These are phyloP conservation scores for Halictus quadricinctus DNA, from an alignment of 2,888 invertebrate species.

Conservation along the genomic window DNA sequence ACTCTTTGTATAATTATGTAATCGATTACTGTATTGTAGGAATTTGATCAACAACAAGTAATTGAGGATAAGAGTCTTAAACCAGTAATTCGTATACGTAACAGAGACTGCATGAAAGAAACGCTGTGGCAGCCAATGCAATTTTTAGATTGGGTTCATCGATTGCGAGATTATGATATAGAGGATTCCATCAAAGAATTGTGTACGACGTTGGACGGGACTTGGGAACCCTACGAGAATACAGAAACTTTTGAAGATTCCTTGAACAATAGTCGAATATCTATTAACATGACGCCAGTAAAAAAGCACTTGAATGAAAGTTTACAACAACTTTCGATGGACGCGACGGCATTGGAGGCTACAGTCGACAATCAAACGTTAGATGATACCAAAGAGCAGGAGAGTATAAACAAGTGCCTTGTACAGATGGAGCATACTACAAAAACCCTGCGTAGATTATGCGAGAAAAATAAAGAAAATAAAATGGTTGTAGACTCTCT, in stretches of 20 bases:
- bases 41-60: constrained; percentile 80
- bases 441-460: constrained; percentile 75
- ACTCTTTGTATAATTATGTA: background rate
- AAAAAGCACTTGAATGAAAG: constrained; percentile 80
- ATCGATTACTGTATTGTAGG: constrained; percentile 66
- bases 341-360: constrained; percentile 73
- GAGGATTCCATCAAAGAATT: constrained; percentile 78
- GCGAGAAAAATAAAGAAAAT: constrained; percentile 70
- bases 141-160: constrained; percentile 79
- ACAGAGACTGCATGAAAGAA: constrained; percentile 74
- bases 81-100: constrained; percentile 78
- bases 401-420: constrained; percentile 76
- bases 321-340: constrained; percentile 78
- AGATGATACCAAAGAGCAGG: constrained; percentile 63
- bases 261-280: constrained; percentile 75
- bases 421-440: constrained; percentile 78
- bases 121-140: constrained; percentile 77
- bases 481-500: constrained; percentile 72
- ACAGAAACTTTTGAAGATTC: constrained; percentile 74
- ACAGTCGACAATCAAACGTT: constrained; percentile 51
- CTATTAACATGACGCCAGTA: constrained; percentile 78
- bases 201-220: constrained; percentile 65
- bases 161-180: constrained; percentile 78
- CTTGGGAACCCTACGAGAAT: constrained; percentile 78
- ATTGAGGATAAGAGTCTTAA: constrained; percentile 75